Base-by-base conservation (phyloP, 37 sponge, comb jelly and placozoan genomes). In the Cliona cf. orientalis region DNA sequence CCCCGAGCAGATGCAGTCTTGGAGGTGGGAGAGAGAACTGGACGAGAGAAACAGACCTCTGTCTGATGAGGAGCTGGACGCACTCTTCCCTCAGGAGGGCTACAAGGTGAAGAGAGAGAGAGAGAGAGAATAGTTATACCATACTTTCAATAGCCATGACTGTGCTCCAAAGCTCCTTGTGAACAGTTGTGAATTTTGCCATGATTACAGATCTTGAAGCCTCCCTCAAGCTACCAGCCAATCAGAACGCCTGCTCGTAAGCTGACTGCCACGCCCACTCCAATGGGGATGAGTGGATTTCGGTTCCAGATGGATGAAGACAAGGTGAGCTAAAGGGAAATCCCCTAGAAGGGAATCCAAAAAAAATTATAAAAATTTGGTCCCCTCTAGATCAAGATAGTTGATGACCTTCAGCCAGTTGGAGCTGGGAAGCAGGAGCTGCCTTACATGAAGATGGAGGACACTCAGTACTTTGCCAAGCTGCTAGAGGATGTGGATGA, bases 1-100 rank as follows among this genome's bases (percentile, higher is more conserved):
- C 26, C 99, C 99, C 1, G 99, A 98, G 64, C 99, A 98, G 91
- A 80, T 98, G 88, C 99, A 95, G 82, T 90, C 94, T 2, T 87
- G 78, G 86, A 71, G 99, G 3, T 98, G 96, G 99, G 94, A 95
- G 74, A 76, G 71, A 46, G 99, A 98, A 69, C 81, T 98, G 45
- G 99, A 95, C 66, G 93, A 95, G 63, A 71, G 99, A 49, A 98
- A 98, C 84, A 33, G 99, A 12, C 91, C 94, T 3, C 75, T 98
- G 36, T 69, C 88, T 3, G 99, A 98, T 71, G 96, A 93, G 23
- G 99, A 98, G 66, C 90, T 98, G 67, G 94, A 98, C 49, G 88
- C 90, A 19, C 80, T 98, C 55, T 93, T 98, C 78, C 99, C 99
- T 22, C 90, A 87, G 70, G 99, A 95, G 21, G 96, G 99, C 11